Conservation (phyloP, 2,113 vertebrate genomes). For the Syngnathus typhle region DNA sequence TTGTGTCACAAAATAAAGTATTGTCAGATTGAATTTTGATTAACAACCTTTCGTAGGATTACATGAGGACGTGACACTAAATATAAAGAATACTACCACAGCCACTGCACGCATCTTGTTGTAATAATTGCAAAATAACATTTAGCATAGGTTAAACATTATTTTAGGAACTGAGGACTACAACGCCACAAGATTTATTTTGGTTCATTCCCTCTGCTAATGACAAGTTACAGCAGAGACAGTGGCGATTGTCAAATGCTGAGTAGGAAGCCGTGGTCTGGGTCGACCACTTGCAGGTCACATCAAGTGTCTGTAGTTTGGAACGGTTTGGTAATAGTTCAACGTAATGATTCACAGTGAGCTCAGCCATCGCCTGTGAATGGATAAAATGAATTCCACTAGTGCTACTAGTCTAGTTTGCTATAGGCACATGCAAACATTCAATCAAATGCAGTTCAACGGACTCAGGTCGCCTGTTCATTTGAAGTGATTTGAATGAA, state of each 20-base stretch:
- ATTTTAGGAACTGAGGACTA: background rate
- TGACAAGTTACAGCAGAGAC: constrained; percentile 14
- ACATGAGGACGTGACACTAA: too few species aligned
- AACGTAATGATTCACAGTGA: constrained; percentile 37
- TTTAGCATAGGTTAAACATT: background rate
- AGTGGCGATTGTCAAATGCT: constrained; percentile 7
- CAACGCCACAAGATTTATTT: constrained; percentile 8
- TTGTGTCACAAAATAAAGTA: background rate
- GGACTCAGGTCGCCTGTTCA: background rate
- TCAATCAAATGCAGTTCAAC: background rate
- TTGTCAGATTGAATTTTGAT: too few species aligned
- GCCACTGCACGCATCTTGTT: background rate
- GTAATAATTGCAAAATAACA: background rate
- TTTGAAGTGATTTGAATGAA: background rate
- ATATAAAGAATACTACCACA: background rate
- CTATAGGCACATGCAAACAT: background rate
- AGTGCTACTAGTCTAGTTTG: background rate
- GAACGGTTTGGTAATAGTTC: constrained; percentile 37
- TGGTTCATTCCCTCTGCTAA: constrained; percentile 8
- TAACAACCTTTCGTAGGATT: too few species aligned
- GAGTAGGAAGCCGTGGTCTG: constrained; percentile 24
- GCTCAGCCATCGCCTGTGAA: constrained; percentile 17
- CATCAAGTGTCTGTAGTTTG: constrained; percentile 28
- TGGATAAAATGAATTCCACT: constrained; percentile 10
- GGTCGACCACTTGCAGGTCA: constrained; percentile 26